A percentile compares a stretch with the other conserved stretches of the same genome.
Conservation (phyloP, 2,888 invertebrate genomes). For the Cheilosia vernalis region DNA sequence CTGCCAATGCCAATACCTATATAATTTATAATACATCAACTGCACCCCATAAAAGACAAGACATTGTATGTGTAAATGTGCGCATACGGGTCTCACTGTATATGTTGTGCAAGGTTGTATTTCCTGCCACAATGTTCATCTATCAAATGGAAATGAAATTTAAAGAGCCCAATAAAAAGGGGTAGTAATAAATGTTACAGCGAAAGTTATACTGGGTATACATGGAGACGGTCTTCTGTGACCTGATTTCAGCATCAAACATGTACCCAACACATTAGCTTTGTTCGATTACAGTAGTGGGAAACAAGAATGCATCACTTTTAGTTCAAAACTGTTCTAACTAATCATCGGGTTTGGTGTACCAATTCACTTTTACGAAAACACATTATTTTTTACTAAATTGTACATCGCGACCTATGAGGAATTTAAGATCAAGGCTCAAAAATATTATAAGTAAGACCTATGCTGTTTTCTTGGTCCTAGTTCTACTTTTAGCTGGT, state of each 20-base stretch:
- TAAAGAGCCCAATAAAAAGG: constrained; percentile 54
- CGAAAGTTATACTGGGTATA: constrained; percentile 30
- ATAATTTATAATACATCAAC: constrained; percentile 32
- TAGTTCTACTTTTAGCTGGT: too few species aligned
- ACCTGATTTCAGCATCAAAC: constrained; percentile 40
- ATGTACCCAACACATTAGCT: constrained; percentile 2
- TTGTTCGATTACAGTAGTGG: background rate
- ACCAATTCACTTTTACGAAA: too few species aligned
- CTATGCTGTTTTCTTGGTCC: too few species aligned
- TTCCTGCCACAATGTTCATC: constrained; percentile 55
- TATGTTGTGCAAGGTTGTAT: constrained; percentile 20
- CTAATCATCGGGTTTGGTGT: too few species aligned
- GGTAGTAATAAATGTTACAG: constrained; percentile 55
- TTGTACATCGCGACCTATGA: too few species aligned
- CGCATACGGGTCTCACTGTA: constrained; percentile 1
- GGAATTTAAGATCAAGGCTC: too few species aligned
- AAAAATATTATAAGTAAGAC: too few species aligned
- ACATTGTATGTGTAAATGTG: constrained; percentile 32
- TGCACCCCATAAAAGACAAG: constrained; percentile 36
- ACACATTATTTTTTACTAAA: too few species aligned
- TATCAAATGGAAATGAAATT: constrained; percentile 60
- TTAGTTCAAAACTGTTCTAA: background rate
- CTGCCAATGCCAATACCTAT: constrained; percentile 25
- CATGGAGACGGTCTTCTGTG: constrained; percentile 18
- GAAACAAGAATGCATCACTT: background rate